Percentiles rank a stretch among this genome's conserved stretches.
phyloP scores from a whole-genome alignment of 1,140 invertebrate species.

The Microplitis mediator region DNA sequence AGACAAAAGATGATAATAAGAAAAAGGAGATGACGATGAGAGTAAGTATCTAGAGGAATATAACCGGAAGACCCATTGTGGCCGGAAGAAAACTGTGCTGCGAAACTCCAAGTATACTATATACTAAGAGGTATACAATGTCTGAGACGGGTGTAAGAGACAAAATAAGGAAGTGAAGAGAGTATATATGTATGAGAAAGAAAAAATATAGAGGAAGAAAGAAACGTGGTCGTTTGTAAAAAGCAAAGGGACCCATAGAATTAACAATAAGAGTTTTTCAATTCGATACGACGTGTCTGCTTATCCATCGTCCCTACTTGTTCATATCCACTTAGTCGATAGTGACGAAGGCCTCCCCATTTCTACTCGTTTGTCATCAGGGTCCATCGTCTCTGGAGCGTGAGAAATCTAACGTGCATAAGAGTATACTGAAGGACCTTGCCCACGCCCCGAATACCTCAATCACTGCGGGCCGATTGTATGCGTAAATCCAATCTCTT shows the following conservation, averaged over 20 bases:
- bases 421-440: slow-evolving; percentile 37
- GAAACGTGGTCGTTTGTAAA: slow-evolving; percentile 5
- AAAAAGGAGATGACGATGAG: neutral
- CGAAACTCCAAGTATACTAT: slow-evolving; percentile 16
- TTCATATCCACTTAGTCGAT: neutral
- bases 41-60: neutral
- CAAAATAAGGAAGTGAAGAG: neutral
- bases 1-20: slow-evolving; percentile 2
- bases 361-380: slow-evolving; percentile 18
- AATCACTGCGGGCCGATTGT: slow-evolving; percentile 54
- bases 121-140: neutral
- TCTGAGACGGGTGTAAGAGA: neutral
- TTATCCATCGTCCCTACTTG: neutral
- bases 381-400: slow-evolving; percentile 33
- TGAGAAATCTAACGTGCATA: slow-evolving; percentile 45
- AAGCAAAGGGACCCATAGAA: neutral
- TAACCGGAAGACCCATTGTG: slow-evolving; percentile 4
- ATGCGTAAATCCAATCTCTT: slow-evolving; percentile 20
- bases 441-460: slow-evolving; percentile 49
- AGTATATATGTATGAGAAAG: neutral
- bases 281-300: slow-evolving; percentile 4
- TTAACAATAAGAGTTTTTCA: slow-evolving; percentile 2
- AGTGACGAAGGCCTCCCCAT: neutral
- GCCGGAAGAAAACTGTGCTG: slow-evolving; percentile 22
- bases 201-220: neutral